These are phyloP conservation scores for Brachypalpus laphriformis DNA, from an alignment of 2,888 invertebrate genomes.

Conservation along the genomic window DNA sequence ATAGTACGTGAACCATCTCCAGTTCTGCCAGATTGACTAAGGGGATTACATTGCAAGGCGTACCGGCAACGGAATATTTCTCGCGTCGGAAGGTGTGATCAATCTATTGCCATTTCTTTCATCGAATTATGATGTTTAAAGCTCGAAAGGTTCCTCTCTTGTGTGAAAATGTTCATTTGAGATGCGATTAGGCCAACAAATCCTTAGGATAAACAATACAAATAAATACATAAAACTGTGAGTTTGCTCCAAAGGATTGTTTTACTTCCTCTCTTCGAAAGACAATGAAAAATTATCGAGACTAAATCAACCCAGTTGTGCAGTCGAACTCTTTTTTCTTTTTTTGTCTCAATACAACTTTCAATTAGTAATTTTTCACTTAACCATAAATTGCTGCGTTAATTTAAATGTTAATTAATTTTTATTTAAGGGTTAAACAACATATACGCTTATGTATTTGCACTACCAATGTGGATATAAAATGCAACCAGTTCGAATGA, in stretches of 20 bases:
- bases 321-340: neutral
- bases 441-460: constrained; percentile 40
- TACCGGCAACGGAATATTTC: no score
- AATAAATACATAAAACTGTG: neutral
- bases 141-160: no score
- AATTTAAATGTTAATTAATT: constrained; percentile 70
- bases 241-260: neutral
- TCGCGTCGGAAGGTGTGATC: no score
- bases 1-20: no score
- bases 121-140: no score
- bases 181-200: no score
- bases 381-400: constrained; percentile 53
- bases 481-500: constrained; percentile 67
- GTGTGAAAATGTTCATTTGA: no score
- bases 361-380: constrained; percentile 61
- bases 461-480: constrained; percentile 45
- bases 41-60: no score
- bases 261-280: neutral
- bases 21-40: no score
- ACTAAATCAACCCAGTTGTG: constrained; percentile 21
- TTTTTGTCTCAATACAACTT: constrained; percentile 31
- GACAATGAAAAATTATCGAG: neutral
- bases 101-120: no score
- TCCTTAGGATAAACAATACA: no score
- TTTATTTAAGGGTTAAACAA: constrained; percentile 64